Percentiles rank a stretch among this genome's conserved stretches.
Conservation (phyloP, 1,140 invertebrate genomes). For the Orchestia grillus region DNA sequence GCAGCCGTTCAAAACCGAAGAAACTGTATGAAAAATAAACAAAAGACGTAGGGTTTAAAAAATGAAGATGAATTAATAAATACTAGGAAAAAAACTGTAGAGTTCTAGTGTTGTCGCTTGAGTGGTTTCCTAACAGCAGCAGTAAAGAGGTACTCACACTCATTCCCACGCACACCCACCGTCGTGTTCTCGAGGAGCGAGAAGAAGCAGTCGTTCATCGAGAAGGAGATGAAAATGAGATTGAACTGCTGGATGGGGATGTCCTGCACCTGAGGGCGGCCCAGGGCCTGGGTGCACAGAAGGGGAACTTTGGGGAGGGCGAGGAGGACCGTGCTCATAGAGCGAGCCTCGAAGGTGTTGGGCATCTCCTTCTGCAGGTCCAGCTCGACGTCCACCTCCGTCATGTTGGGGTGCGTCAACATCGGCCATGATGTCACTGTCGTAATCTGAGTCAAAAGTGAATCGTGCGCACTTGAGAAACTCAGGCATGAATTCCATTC, state of each 20-base stretch:
- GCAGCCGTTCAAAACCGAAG: too few species aligned
- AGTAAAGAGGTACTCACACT: too few species aligned
- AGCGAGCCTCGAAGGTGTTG: background rate
- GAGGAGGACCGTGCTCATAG: background rate
- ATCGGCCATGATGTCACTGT: background rate
- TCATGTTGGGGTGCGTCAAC: background rate
- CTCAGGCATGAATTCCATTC: background rate
- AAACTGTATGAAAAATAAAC: too few species aligned
- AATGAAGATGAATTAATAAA: too few species aligned
- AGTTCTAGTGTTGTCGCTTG: too few species aligned
- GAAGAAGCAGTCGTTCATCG: conserved; percentile 21
- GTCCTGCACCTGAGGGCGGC: background rate
- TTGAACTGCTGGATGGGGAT: background rate
- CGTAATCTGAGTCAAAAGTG: background rate
- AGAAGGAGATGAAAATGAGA: background rate
- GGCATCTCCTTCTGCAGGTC: background rate
- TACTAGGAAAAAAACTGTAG: too few species aligned
- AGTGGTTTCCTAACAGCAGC: too few species aligned
- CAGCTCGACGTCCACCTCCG: background rate
- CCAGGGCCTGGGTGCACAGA: background rate
- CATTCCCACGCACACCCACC: too few species aligned
- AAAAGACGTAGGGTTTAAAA: too few species aligned
- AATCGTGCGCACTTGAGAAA: background rate
- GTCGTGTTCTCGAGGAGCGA: conserved; percentile 5
- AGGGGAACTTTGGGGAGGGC: background rate